Evolutionary conservation across 2,113 vertebrate species (phyloP), one percentile per base, ranked within the genome.

Genomic region (Damaliscus lunatus): DNA sequence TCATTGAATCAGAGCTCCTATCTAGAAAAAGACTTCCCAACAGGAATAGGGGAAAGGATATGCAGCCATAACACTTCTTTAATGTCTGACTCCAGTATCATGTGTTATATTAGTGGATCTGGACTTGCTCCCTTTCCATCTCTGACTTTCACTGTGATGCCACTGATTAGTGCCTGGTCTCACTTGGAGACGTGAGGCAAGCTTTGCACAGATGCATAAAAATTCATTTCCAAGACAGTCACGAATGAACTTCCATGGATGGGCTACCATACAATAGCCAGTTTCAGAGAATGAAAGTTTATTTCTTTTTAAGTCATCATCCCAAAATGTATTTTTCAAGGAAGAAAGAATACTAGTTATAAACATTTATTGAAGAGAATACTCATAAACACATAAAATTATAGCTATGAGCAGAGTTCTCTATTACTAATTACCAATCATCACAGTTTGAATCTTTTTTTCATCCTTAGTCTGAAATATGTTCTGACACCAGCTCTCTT

Each of bases 211-310:
- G 57, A 40, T 2, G 7, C 60, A 77, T 46, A 97, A 84, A 86
- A 40, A 27, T 46, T 82, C 59, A 94, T 85, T 96, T 80, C 60
- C 81, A 55, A 94, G 59, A 88, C 13, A 94, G 12, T 19, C 67
- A 86, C 16, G 36, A 82, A 94, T 67, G 83, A 92, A 90, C 29
- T 91, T 90, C 64, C 7, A 57, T 52, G 33, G 60, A 86, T 52
- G 1, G 15, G 40, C 29, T 57, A 86, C 0, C 77, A 77, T 55
- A 62, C 36, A 77, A 57, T 23, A 91, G 15, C 25, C 27, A 80
- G 12, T 86, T 95, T 50, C 89, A 94, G 46, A 89, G 87, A 95
- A 87, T 50, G 48, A 96, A 96, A 96, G 83, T 48, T 59, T 90
- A 96, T 19, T 52, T 85, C 46, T 29, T 77, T 71, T 52, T 27